These are phyloP conservation scores for Gambusia holbrooki DNA, from an alignment of 2,113 vertebrate species.

Conservation along the genomic window DNA sequence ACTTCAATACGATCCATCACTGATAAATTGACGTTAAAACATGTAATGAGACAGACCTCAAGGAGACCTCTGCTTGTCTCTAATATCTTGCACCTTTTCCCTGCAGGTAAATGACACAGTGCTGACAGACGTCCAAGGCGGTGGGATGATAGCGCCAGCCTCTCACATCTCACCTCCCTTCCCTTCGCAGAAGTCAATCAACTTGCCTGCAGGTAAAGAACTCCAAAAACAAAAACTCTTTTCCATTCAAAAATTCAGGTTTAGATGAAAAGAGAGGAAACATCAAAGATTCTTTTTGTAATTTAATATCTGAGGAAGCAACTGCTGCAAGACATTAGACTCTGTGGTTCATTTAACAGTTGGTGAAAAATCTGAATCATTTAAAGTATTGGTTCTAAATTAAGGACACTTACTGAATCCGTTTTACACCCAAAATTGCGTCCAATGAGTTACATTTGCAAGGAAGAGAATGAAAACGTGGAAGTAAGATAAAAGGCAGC, in stretches of 20 bases:
- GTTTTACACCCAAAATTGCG: neutral
- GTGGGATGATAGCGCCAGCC: constrained; percentile 57
- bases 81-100: constrained; percentile 4
- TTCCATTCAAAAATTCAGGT: neutral
- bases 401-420: neutral
- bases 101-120: constrained; percentile 76
- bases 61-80: neutral
- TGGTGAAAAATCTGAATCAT: neutral
- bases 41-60: neutral
- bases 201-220: constrained; percentile 76
- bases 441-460: neutral
- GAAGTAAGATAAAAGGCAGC: neutral
- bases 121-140: constrained; percentile 70
- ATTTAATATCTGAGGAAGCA: neutral
- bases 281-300: neutral
- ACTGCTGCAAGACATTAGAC: neutral
- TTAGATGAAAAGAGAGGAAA: neutral
- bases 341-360: neutral
- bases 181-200: constrained; percentile 79
- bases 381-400: neutral
- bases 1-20: neutral
- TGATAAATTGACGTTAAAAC: constrained; percentile 6
- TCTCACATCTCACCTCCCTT: constrained; percentile 77
- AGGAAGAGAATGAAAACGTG: neutral
- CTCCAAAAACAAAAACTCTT: neutral